Conservation (phyloP, 2,797 vertebrate species). For the Ptychobarbus kaznakovi region DNA sequence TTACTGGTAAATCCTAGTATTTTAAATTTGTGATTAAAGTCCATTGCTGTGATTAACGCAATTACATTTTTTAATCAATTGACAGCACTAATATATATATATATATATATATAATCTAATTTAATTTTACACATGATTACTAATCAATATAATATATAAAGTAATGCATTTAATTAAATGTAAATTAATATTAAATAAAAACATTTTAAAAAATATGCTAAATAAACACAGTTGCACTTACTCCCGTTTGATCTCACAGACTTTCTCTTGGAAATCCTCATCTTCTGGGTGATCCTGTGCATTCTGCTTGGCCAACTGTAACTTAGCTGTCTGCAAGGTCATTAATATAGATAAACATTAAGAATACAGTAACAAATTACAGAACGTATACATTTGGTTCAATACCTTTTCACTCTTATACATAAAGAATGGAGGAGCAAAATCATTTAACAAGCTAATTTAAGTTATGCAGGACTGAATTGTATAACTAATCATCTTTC, state of each 20-base stretch:
- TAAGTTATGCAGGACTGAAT: neutral
- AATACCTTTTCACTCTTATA: neutral
- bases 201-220: neutral
- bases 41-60: too few species aligned
- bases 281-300: slow-evolving; percentile 85
- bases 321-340: slow-evolving; percentile 84
- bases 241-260: slow-evolving; percentile 86
- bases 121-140: neutral
- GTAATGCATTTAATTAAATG: neutral
- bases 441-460: neutral
- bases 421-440: neutral
- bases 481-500: neutral
- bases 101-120: too few species aligned
- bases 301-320: slow-evolving; percentile 88
- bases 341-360: slow-evolving; percentile 51
- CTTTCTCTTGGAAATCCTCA: slow-evolving; percentile 79
- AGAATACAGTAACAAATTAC: neutral
- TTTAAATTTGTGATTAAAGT: too few species aligned
- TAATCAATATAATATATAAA: neutral
- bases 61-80: too few species aligned
- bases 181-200: neutral
- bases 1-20: too few species aligned
- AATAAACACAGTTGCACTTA: slow-evolving; percentile 68
- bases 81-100: too few species aligned
- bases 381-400: neutral